Evolutionary conservation across 2,797 vertebrate genomes (phyloP).

Genomic region (Gambusia yucatana): DNA sequence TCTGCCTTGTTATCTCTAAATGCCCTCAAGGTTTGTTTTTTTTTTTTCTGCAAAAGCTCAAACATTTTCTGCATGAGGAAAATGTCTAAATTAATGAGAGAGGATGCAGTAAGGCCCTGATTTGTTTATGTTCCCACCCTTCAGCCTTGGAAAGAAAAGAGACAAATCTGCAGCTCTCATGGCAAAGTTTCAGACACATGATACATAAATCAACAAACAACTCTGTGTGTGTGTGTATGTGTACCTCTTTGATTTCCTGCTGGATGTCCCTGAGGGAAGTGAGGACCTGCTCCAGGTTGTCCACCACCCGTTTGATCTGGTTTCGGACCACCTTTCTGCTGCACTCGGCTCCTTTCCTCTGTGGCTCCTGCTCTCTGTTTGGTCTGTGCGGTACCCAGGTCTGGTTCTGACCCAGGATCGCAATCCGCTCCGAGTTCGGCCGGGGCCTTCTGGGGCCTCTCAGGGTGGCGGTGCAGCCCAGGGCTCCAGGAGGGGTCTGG

Average conservation of each 20-base stretch:
- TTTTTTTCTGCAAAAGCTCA: constrained; percentile 17
- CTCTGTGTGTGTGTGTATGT: not conserved
- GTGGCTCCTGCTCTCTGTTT: constrained; percentile 14
- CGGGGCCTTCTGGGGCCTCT: constrained; percentile 50
- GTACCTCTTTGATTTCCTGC: constrained; percentile 87
- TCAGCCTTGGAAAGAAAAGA: constrained; percentile 10
- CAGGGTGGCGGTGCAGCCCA: constrained; percentile 38
- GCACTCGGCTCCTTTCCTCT: constrained; percentile 46
- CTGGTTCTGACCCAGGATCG: constrained; percentile 49
- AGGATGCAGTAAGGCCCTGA: constrained; percentile 22
- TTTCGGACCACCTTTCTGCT: constrained; percentile 73
- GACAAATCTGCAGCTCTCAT: not conserved
- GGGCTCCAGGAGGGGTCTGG: constrained; percentile 62
- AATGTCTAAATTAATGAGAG: constrained; percentile 29
- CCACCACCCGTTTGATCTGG: constrained; percentile 81
- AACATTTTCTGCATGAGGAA: constrained; percentile 45
- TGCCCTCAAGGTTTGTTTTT: constrained; percentile 35
- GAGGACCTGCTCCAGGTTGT: constrained; percentile 82
- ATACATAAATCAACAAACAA: constrained; percentile 17
- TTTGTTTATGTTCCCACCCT: constrained; percentile 11
- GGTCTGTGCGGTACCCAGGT: constrained; percentile 37
- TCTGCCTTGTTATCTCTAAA: constrained; percentile 53
- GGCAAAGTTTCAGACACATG: not conserved
- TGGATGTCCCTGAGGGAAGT: constrained; percentile 80
- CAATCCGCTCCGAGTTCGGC: constrained; percentile 30